phyloP scores from a whole-genome alignment of 2,888 invertebrate genomes.

The Thereva unica region DNA sequence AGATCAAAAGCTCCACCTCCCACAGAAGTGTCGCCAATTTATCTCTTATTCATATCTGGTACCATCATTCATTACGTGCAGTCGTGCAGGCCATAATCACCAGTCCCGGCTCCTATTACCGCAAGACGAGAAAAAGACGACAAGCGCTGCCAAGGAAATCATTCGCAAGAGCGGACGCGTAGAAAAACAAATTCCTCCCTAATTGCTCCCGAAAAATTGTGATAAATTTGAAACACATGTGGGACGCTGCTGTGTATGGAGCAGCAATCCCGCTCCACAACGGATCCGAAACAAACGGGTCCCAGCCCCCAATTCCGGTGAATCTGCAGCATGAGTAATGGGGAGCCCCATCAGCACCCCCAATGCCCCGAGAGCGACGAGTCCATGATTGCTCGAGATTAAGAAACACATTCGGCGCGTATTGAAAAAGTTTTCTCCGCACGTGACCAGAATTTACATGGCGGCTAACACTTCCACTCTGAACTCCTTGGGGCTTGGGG shows the following conservation, averaged over 20 bases:
- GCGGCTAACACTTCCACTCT: conserved; percentile 18
- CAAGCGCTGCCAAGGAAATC: conserved; percentile 11
- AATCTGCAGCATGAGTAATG: conserved; percentile 32
- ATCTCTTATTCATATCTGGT: too few relatives aligned
- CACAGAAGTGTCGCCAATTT: too few relatives aligned
- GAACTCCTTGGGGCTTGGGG: background rate
- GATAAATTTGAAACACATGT: conserved; percentile 39
- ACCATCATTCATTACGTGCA: too few relatives aligned
- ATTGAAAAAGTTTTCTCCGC: conserved; percentile 39
- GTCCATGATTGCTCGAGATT: conserved; percentile 40
- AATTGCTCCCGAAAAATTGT: conserved; percentile 38
- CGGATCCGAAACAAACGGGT: conserved; percentile 1
- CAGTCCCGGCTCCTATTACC: too few relatives aligned
- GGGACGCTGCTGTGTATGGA: conserved; percentile 14
- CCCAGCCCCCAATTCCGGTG: conserved; percentile 8
- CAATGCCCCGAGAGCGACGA: conserved; percentile 16
- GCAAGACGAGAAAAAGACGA: too few relatives aligned
- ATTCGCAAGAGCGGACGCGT: conserved; percentile 27
- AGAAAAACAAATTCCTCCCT: conserved; percentile 36
- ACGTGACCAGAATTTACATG: conserved; percentile 38
- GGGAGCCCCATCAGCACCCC: conserved; percentile 8
- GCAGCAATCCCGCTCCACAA: background rate
- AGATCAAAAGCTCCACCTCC: too few relatives aligned
- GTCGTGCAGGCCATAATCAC: too few relatives aligned
- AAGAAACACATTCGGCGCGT: conserved; percentile 38